Evolutionary conservation across 2,888 invertebrate genomes (phyloP), one percentile per base, ranked within the genome.

Genomic region (Lasioglossum vierecki): DNA sequence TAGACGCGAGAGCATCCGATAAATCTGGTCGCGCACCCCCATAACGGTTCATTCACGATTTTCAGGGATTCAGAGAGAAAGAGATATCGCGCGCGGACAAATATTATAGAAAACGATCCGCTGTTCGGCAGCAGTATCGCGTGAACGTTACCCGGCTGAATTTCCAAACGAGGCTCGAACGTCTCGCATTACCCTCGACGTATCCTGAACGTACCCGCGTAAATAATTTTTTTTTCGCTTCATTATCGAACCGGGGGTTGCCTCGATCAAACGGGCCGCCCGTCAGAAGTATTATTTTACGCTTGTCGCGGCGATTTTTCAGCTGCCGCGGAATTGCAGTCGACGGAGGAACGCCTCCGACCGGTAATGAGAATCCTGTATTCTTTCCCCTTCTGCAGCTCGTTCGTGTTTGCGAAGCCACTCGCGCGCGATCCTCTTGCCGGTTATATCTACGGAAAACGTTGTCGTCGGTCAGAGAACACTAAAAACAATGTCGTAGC

Each of bases 261-360:
- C 39, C 30, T 39, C 68, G 68, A 68, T 68, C 68, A 68, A 68
- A 68, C 68, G 39, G 68, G 70, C 41, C 70, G 70, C 39, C 68
- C 41, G 70, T 70, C 70, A 70, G 39, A 70, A 70, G 70, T 70
- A 70, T 70, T 70, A 70, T 70, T 70, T 70, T 70, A 70, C 70
- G 70, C 41, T 41, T 70, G 70, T 39, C 70, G 70, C 70, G 70
- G 22, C 70, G 41, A 70, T 70, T 70, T 70, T 70, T 70, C 39
- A n/a, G n/a, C n/a, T 35, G 44, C 35, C 53, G 30, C 46, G 35
- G 53, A 53, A 53, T 73, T 72, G 22, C 46, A 49, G 26, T 53
- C 35, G 73, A 22, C 9, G n/a, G 5, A 53, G 73, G 73, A 53
- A 35, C 30, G 22, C 35, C 46, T 73, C 49, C 49, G 49, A 35